These are phyloP conservation scores for Spheniscus mendiculus DNA, from an alignment of 2,113 vertebrate species.

Conservation along the genomic window DNA sequence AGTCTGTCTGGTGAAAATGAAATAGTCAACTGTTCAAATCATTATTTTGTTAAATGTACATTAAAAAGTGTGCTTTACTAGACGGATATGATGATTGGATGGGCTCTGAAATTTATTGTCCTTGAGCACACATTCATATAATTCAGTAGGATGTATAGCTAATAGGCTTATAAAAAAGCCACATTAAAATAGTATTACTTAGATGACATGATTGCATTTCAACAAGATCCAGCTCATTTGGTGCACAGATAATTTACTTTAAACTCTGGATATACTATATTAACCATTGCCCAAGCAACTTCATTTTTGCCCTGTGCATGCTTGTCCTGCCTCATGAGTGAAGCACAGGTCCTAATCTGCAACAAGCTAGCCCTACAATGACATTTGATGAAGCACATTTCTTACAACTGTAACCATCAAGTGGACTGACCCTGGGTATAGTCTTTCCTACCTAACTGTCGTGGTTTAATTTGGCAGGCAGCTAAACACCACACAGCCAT, in stretches of 20 bases:
- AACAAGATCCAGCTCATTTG: constrained; percentile 37
- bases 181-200: constrained; percentile 36
- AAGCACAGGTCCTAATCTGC: not conserved
- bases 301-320: not conserved
- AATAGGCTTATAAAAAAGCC: constrained; percentile 39
- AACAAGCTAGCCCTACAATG: not conserved
- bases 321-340: not conserved
- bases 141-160: not conserved
- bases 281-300: not conserved
- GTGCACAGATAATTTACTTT: constrained; percentile 9
- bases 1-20: constrained; percentile 30
- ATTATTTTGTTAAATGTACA: constrained; percentile 45
- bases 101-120: constrained; percentile 34
- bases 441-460: not conserved
- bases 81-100: not conserved
- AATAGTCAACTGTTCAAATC: constrained; percentile 20
- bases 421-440: not conserved
- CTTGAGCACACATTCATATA: not conserved
- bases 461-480: too few relatives aligned
- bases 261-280: not conserved
- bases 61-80: constrained; percentile 38
- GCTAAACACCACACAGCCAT: too few relatives aligned
- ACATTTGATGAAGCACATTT: not conserved
- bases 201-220: constrained; percentile 7
- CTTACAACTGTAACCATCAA: not conserved